Evolutionary conservation across 2,113 vertebrate species (phyloP), one percentile per base, ranked within the genome.

Genomic region (Tetrax tetrax): DNA sequence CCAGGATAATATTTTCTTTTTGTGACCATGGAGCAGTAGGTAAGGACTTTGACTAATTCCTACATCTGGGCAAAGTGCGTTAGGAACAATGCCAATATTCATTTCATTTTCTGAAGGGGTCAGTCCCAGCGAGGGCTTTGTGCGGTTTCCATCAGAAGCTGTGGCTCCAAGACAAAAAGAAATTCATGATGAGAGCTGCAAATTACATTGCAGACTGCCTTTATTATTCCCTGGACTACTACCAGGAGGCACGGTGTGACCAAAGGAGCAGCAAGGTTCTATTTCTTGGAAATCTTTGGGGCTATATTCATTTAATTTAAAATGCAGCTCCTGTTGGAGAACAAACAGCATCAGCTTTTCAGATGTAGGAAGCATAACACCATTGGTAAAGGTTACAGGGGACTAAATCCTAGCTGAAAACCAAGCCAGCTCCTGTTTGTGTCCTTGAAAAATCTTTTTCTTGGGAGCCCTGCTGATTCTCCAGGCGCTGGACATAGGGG

Each of bases 141-240:
- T 25, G 65, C 50, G 38, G 9, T 56, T 90, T 71, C 64, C 68
- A 72, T 82, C 83, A 71, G 65, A 38, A 92, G 16, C 85, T 78
- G 33, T 61, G 43, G 65, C 83, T 95, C 41, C 54, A 87, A 87
- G 65, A 90, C 72, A 89, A 78, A 66, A 61, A 66, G 43, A 53
- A 82, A 94, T 78, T 87, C n/a, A 51, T 91, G 87, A 56, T 6
- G 2, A 50, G 60, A 53, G 25, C 87, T 71, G 85, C 85, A 95
- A 91, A 71, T 87, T 89, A 74, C 43, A 33, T 23, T 94, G 84
- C 43, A 90, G 57, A 2, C 91, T 54, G 86, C 56, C 45, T 87
- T 94, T 91, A 72, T 93, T 93, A 47, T 54, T 94, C 76, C 66
- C 83, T 95, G 92, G 86, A 68, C 54, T 60, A 7, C n/a, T 37